These are phyloP conservation scores for Sebastes fasciatus DNA, from an alignment of 2,113 vertebrate species.

Conservation along the genomic window DNA sequence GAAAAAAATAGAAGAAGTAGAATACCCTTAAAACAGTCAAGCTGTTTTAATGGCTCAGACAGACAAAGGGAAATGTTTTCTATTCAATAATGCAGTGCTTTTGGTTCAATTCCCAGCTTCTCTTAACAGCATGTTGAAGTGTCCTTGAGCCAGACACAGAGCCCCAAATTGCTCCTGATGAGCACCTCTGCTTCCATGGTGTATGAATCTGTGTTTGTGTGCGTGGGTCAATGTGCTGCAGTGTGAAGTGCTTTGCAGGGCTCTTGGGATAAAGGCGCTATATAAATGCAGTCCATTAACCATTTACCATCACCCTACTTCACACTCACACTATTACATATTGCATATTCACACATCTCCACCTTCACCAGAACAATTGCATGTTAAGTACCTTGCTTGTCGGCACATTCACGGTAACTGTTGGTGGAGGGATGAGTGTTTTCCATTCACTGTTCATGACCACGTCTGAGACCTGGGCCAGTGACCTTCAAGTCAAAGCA, in stretches of 20 bases:
- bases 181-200: background rate
- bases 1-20: no score
- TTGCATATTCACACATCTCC: background rate
- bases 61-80: background rate
- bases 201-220: background rate
- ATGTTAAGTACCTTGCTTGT: conserved; percentile 1
- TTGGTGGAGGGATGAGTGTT: background rate
- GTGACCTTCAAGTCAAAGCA: conserved; percentile 9
- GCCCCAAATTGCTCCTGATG: background rate
- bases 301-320: conserved; percentile 10
- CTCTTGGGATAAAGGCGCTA: background rate
- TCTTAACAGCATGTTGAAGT: background rate
- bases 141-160: background rate
- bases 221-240: background rate
- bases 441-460: background rate
- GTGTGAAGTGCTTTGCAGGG: conserved; percentile 2
- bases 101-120: background rate
- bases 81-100: background rate
- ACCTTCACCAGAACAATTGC: background rate
- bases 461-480: background rate
- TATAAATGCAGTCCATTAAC: background rate
- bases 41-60: background rate
- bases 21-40: no score
- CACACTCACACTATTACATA: background rate
- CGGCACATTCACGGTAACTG: background rate